Evolutionary conservation across 2,888 invertebrate species (phyloP).

Genomic region (Altica lythri): DNA sequence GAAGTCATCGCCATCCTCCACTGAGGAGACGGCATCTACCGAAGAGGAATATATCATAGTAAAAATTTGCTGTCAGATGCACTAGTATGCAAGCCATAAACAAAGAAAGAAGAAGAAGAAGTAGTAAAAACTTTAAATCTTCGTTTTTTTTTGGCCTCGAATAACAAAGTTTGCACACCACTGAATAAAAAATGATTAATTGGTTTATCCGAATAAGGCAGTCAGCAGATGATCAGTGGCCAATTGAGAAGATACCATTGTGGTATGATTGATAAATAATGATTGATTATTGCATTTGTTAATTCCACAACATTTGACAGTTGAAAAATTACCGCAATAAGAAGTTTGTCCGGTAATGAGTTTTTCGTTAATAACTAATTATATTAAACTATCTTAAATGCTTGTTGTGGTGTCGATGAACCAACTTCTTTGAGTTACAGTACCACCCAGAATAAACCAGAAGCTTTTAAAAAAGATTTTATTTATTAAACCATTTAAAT

Average conservation of each 20-base stretch:
- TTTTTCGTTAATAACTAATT: constrained; percentile 35
- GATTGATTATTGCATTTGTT: constrained; percentile 37
- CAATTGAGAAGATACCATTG: constrained; percentile 33
- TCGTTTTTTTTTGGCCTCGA: no score
- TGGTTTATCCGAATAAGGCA: constrained; percentile 39
- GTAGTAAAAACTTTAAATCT: no score
- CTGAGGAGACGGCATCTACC: no score
- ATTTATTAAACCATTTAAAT: neutral
- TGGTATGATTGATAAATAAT: constrained; percentile 39
- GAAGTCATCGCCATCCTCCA: no score
- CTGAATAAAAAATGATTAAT: constrained; percentile 36
- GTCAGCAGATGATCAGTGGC: constrained; percentile 40
- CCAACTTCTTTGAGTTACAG: constrained; percentile 19
- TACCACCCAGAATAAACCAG: constrained; percentile 30
- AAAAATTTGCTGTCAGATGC: no score
- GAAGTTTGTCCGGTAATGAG: constrained; percentile 32
- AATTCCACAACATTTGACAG: constrained; percentile 33
- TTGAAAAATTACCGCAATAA: constrained; percentile 34
- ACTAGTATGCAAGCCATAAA: no score
- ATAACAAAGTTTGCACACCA: constrained; percentile 11
- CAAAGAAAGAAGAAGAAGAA: no score
- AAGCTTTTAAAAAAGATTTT: constrained; percentile 10
- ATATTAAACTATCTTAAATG: constrained; percentile 31
- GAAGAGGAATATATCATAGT: no score
- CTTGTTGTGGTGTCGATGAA: constrained; percentile 30